A percentile compares a stretch with the other conserved stretches of the same genome.
phyloP scores from a whole-genome alignment of 2,797 vertebrate genomes.

The Botia kubotai region DNA sequence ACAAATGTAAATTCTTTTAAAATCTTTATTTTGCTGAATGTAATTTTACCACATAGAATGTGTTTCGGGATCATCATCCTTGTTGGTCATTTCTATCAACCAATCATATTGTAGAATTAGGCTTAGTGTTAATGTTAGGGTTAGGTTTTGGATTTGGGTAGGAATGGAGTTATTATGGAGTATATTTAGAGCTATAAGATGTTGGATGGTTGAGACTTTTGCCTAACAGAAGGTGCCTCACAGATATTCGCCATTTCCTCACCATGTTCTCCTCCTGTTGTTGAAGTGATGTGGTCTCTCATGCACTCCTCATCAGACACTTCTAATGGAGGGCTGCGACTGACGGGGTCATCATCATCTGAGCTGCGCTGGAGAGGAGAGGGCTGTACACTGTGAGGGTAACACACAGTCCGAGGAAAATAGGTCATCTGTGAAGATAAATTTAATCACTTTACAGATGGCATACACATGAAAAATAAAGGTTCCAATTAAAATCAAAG shows the following conservation, averaged over 20 bases:
- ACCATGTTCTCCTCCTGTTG: constrained; percentile 89
- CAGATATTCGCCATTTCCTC: constrained; percentile 55
- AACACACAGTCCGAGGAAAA: constrained; percentile 80
- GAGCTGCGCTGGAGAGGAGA: constrained; percentile 87
- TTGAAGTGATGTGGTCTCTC: constrained; percentile 82
- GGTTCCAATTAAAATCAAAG: neutral
- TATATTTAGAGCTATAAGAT: too few species aligned
- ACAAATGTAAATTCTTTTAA: too few species aligned
- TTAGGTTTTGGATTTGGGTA: too few species aligned
- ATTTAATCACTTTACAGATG: neutral
- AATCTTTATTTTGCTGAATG: too few species aligned
- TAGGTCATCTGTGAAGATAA: constrained; percentile 81
- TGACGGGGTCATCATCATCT: constrained; percentile 91
- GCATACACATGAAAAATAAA: neutral
- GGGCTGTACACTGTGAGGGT: constrained; percentile 72
- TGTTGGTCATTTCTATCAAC: too few species aligned
- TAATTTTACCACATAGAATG: neutral
- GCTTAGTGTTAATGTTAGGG: too few species aligned
- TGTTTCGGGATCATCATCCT: too few species aligned
- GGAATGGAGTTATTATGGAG: too few species aligned
- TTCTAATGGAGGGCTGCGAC: constrained; percentile 89
- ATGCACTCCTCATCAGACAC: constrained; percentile 95
- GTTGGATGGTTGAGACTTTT: too few species aligned
- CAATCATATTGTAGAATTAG: too few species aligned
- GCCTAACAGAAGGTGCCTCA: neutral